Percentiles rank a stretch among this genome's conserved stretches.
Evolutionary conservation across 2,888 invertebrate species (phyloP).

Genomic region (Leistus spinibarbis): DNA sequence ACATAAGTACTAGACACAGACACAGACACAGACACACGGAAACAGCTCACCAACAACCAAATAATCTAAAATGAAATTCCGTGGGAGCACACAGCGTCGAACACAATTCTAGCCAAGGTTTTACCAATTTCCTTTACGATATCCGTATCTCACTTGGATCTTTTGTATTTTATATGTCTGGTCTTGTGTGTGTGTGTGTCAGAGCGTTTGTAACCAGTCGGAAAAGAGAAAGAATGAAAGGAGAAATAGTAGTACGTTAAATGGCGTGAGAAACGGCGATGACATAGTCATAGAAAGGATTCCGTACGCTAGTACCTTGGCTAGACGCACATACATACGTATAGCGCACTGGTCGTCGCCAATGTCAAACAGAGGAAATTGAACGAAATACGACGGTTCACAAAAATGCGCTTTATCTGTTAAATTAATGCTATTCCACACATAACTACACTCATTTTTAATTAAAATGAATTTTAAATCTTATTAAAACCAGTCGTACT

Average conservation of each 20-base stretch:
- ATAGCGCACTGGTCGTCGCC: neutral
- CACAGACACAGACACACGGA: neutral
- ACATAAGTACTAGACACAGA: neutral
- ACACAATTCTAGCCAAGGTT: conserved; percentile 21
- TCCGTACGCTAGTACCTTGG: neutral
- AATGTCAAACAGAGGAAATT: neutral
- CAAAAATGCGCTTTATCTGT: neutral
- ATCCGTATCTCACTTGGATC: conserved; percentile 34
- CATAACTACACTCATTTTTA: too few relatives aligned
- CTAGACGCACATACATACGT: too few relatives aligned
- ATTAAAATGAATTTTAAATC: neutral
- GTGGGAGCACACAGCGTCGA: conserved; percentile 23
- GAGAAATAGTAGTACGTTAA: conserved; percentile 28
- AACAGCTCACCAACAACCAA: conserved; percentile 1
- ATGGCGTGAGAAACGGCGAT: conserved; percentile 28
- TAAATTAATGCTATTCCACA: too few relatives aligned
- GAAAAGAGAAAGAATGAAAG: neutral
- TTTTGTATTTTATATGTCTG: conserved; percentile 35
- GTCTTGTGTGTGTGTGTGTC: conserved; percentile 3
- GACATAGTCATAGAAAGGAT: conserved; percentile 29
- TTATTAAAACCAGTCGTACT: too few relatives aligned
- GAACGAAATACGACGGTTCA: neutral
- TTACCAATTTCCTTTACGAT: conserved; percentile 38
- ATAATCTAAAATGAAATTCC: conserved; percentile 29
- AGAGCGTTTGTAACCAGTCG: neutral